Evolutionary conservation across 2,888 invertebrate species (phyloP), one percentile per base, ranked within the genome.

Genomic region (Drosophila setosimentum): DNA sequence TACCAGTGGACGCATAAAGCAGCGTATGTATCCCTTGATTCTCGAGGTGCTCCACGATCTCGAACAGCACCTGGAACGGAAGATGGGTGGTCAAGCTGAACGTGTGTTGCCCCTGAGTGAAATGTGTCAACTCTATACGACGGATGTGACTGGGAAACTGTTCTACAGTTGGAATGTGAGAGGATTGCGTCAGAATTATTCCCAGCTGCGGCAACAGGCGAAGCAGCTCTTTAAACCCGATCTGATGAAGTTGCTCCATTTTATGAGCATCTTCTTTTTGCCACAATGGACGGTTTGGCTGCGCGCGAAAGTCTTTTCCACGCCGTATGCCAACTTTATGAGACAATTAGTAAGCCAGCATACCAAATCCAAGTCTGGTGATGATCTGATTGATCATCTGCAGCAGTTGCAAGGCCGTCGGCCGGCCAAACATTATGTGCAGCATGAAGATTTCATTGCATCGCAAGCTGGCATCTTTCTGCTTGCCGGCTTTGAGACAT

Each of bases 311-410:
- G 85, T 92, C 0, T 93, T 93, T 40, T 77, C 83, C 11, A 16
- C 49, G 37, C 62, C 75, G 4, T 89, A 90, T 30, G 45, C 69
- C 0, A 67, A 68, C 4, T 94, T 93, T 60, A 83, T 94, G 40
- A 74, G 92, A 0, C 90, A 92, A 0, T 85, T 94, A 35, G 83
- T 45, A 62, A 18, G 54, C 0, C 61, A 57, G 10, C 72, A 64
- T 1, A 8, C 59, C 8, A 51, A 59, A 11, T 57, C 13, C 8
- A 0, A 37, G 49, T 16, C 61, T 71, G 90, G 91, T 21, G 94
- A 94, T 82, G 94, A 94, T 83, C 92, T 94, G 3, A 91, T 94
- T 10, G 94, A 94, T 63, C 79, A 93, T 21, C 78, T 94, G 24
- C 76, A 93, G 53, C 90, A 92, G 29, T 70, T 94, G 13, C 93